A percentile compares a stretch with the other conserved stretches of the same genome.
phyloP scores from a whole-genome alignment of 2,888 invertebrate species.

The Cacoxenus indagator region DNA sequence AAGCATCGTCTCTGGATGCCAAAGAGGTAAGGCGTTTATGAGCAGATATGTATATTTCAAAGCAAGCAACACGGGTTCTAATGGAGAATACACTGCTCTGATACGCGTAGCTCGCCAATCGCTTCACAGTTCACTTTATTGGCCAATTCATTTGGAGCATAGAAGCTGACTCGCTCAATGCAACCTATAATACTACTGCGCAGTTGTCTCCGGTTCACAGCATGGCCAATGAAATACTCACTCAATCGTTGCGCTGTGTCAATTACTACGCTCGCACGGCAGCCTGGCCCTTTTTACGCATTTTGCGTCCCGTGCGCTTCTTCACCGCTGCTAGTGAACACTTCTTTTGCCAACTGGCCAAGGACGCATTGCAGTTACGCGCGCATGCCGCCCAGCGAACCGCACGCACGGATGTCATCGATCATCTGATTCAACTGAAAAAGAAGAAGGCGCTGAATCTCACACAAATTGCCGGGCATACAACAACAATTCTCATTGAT shows the following conservation, averaged over 20 bases:
- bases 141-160: slow-evolving; percentile 69
- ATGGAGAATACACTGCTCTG: too few species aligned
- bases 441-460: slow-evolving; percentile 48
- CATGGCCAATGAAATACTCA: slow-evolving; percentile 39
- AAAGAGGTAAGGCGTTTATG: too few species aligned
- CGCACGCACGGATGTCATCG: slow-evolving; percentile 49
- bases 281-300: slow-evolving; percentile 47
- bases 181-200: not conserved
- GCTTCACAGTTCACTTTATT: slow-evolving; percentile 67
- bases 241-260: slow-evolving; percentile 41
- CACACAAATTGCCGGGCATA: slow-evolving; percentile 53
- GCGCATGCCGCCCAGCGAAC: not conserved
- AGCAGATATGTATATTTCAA: too few species aligned
- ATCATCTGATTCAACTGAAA: slow-evolving; percentile 53
- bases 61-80: too few species aligned
- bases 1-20: slow-evolving; percentile 57
- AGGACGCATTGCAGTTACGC: slow-evolving; percentile 40
- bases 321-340: slow-evolving; percentile 39
- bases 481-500: slow-evolving; percentile 59
- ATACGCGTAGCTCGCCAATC: slow-evolving; percentile 55
- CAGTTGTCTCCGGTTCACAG: slow-evolving; percentile 34
- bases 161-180: slow-evolving; percentile 62
- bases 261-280: slow-evolving; percentile 43
- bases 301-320: slow-evolving; percentile 39
- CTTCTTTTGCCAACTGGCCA: slow-evolving; percentile 40